A percentile compares a stretch with the other conserved stretches of the same genome.
Conservation (phyloP, 2,888 invertebrate genomes). For the Luffia ferchaultella region DNA sequence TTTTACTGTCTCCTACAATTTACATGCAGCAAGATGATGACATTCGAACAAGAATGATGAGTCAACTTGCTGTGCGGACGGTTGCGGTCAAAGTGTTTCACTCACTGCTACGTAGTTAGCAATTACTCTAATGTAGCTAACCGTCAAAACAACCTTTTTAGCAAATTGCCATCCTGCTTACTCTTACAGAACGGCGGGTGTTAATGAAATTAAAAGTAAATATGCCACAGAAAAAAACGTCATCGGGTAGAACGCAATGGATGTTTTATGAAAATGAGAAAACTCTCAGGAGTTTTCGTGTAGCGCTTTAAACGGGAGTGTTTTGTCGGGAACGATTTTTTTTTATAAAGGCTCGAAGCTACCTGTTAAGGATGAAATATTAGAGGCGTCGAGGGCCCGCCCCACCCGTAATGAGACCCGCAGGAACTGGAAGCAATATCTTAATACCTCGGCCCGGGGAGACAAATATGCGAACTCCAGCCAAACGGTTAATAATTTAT, state of each 20-base stretch:
- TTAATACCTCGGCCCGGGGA: conserved; percentile 54
- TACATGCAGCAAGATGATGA: too few species aligned
- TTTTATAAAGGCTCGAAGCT: conserved; percentile 19
- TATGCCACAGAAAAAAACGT: conserved; percentile 24
- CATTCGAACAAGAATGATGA: conserved; percentile 15
- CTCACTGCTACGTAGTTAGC: conserved; percentile 52
- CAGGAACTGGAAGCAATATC: conserved; percentile 61
- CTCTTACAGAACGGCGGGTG: conserved; percentile 39
- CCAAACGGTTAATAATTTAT: conserved; percentile 61
- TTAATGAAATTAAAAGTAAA: conserved; percentile 51
- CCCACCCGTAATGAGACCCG: conserved; percentile 53
- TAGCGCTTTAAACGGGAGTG: conserved; percentile 22
- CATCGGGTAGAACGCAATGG: conserved; percentile 22
- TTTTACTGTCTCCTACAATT: too few species aligned
- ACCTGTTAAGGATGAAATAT: conserved; percentile 50
- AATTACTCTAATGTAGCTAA: conserved; percentile 61
- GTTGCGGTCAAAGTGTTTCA: conserved; percentile 56
- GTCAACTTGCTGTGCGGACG: conserved; percentile 41
- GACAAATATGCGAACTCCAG: conserved; percentile 56
- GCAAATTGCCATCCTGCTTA: conserved; percentile 38
- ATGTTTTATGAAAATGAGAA: conserved; percentile 39
- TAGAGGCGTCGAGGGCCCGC: conserved; percentile 43
- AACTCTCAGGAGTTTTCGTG: conserved; percentile 23
- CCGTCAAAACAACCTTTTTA: conserved; percentile 56
- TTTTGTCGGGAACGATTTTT: conserved; percentile 22